Evolutionary conservation across 1,140 invertebrate genomes (phyloP), one percentile per base, ranked within the genome.

Genomic region (Bombus cullumanus): DNA sequence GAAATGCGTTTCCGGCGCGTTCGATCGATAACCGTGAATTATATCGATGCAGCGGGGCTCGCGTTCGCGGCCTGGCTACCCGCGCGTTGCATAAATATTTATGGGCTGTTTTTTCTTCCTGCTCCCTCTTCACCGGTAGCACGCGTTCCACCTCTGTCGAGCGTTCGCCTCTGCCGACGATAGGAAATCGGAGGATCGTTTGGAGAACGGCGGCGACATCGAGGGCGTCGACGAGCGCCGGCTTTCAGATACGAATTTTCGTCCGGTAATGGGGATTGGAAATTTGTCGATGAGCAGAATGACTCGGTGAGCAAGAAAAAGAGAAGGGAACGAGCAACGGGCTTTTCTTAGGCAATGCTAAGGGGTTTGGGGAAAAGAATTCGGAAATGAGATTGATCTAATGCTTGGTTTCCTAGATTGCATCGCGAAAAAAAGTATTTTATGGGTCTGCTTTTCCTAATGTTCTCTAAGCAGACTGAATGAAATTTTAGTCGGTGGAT

Each of bases 1-100:
- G 57, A 57, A 75, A 15, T 69, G 72, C 81, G 64, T 59, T 66
- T 78, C 66, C 88, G 76, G 74, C 43, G 62, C 57, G 53, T 41
- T 86, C 81, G 64, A 68, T 64, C 81, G 81, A 86, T 86, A 83
- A 62, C 81, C 62, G 80, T 86, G 81, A 86, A 86, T 86, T 86
- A 83, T 86, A 86, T 86, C 85, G 85, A 86, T 81, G 85, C 80
- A 28, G 15, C 57, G 71, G 59, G 18, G 57, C 76, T 85, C 34
- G 66, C 47, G 47, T 53, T 53, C 47, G 18, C 47, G 47, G 47
- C 72, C 57, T 64, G 47, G 43, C 79, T 66, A 39, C n/a, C 62
- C 43, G 59, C 41, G 69, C 79, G 71, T 41, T 64, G 53, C 72
- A 81, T 86, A 81, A 86, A 86, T 81, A 81, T 81, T 86, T 81